Evolutionary conservation across 2,113 vertebrate genomes (phyloP).

Genomic region (Acrocephalus arundinaceus): DNA sequence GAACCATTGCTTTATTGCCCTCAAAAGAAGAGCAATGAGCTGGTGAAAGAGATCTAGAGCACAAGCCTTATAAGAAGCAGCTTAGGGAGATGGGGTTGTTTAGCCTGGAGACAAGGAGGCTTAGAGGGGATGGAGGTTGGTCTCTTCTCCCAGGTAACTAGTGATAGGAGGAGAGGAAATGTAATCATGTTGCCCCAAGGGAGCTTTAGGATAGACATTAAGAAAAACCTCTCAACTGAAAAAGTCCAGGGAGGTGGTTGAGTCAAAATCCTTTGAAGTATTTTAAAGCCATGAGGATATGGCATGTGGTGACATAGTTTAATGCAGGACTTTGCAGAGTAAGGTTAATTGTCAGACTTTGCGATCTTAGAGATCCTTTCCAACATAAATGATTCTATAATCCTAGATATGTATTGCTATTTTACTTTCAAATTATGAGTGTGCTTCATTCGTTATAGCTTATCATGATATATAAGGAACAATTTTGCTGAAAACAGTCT

Average conservation of each 20-base stretch:
- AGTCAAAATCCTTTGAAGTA: neutral
- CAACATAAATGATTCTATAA: rapidly evolving
- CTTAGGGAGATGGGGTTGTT: neutral
- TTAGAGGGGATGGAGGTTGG: neutral
- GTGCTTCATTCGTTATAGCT: constrained; percentile 72
- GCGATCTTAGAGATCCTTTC: neutral
- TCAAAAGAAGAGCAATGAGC: neutral
- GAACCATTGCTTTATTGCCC: constrained; percentile 76
- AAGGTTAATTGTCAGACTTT: neutral
- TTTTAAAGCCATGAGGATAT: neutral
- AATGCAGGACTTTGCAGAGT: neutral
- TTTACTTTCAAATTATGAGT: constrained; percentile 80
- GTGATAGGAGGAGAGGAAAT: neutral
- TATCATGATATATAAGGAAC: constrained; percentile 79
- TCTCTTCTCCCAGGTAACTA: neutral
- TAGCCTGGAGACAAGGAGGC: neutral
- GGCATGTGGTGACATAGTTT: neutral
- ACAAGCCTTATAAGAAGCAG: neutral
- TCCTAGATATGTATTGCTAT: constrained; percentile 69
- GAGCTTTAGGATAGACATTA: neutral
- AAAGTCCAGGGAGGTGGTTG: neutral
- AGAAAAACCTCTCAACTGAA: neutral
- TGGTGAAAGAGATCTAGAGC: neutral
- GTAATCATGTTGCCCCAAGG: neutral
- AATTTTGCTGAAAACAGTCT: constrained; percentile 75